phyloP scores from a whole-genome alignment of 2,113 vertebrate genomes.

The Hystrix cristata region DNA sequence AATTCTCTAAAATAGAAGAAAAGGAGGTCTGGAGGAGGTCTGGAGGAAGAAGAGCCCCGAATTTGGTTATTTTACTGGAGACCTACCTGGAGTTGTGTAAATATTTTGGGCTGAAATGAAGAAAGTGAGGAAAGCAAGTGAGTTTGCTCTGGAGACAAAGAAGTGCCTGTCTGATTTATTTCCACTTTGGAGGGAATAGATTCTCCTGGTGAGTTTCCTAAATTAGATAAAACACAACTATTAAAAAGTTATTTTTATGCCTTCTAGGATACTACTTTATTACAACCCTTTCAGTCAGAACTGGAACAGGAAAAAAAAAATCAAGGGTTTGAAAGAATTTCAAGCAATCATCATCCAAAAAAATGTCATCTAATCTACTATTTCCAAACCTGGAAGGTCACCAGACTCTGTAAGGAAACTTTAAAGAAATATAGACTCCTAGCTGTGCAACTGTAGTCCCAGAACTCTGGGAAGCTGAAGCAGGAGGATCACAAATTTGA shows the following conservation, averaged over 20 bases:
- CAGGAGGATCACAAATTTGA: too few species aligned
- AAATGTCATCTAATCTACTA: not conserved
- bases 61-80: constrained; percentile 22
- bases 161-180: constrained; percentile 73
- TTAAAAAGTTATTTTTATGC: constrained; percentile 61
- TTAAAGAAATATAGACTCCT: constrained; percentile 2
- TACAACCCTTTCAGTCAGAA: constrained; percentile 9
- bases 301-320: constrained; percentile 30
- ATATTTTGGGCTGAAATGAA: constrained; percentile 91
- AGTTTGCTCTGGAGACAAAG: constrained; percentile 86
- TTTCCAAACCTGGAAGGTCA: not conserved
- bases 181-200: constrained; percentile 84
- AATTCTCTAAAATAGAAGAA: constrained; percentile 47
- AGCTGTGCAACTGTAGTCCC: not conserved
- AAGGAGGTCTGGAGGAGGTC: not conserved
- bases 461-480: too few species aligned
- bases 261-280: constrained; percentile 52
- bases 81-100: constrained; percentile 91
- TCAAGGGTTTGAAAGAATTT: constrained; percentile 51
- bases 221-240: constrained; percentile 70
- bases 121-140: constrained; percentile 90
- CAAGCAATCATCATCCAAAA: constrained; percentile 17
- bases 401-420: constrained; percentile 3
- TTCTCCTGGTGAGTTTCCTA: constrained; percentile 84
- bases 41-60: not conserved